These are phyloP conservation scores for Ceuthmochares aereus DNA, from an alignment of 2,113 vertebrate genomes.

Conservation along the genomic window DNA sequence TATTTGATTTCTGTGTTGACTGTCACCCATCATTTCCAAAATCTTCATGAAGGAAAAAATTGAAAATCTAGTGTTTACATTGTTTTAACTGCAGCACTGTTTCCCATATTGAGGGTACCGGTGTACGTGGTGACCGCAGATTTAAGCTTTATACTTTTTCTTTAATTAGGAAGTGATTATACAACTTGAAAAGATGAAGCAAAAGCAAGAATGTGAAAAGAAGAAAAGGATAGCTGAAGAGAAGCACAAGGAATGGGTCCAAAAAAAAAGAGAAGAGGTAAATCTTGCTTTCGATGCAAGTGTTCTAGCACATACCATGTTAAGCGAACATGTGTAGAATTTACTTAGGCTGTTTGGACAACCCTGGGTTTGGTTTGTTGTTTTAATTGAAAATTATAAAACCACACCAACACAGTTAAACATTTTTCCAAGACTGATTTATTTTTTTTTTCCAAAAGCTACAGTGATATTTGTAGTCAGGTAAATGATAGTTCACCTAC, in stretches of 20 bases:
- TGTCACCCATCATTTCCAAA: neutral
- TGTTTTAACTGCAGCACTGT: neutral
- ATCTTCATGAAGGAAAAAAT: neutral
- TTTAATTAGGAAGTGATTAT: conserved; percentile 76
- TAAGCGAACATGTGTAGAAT: neutral
- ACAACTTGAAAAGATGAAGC: conserved; percentile 76
- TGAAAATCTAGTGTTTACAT: neutral
- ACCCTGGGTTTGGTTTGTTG: neutral
- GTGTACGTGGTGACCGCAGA: neutral
- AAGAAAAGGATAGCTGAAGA: conserved; percentile 83
- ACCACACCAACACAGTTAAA: neutral
- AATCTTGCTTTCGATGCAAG: neutral
- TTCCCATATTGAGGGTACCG: neutral
- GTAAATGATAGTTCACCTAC: neutral
- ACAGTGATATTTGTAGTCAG: neutral
- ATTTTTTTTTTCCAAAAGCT: neutral
- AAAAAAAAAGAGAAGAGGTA: conserved; percentile 86
- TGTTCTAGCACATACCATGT: neutral
- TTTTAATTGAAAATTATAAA: neutral
- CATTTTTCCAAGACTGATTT: neutral
- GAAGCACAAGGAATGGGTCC: conserved; percentile 89
- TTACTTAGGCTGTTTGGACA: neutral
- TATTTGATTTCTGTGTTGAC: neutral
- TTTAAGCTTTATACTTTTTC: neutral
- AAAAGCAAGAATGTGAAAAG: conserved; percentile 76